Conservation (phyloP, 2,888 invertebrate genomes). For the Sminthurides aquaticus region DNA sequence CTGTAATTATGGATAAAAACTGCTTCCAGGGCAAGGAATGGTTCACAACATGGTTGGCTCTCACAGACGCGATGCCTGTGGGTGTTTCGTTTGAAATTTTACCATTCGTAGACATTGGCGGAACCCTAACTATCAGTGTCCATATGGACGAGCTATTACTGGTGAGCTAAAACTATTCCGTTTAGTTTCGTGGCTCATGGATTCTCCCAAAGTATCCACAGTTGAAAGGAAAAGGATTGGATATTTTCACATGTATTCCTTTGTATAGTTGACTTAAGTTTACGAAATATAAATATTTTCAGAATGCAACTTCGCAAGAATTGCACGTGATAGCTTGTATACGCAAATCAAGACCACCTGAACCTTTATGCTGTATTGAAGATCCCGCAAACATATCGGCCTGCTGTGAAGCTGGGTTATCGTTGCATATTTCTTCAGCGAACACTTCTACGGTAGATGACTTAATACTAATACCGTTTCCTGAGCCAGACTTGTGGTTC, state of each 20-base stretch:
- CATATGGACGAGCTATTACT: constrained; percentile 47
- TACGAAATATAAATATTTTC: constrained; percentile 25
- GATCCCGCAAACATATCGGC: constrained; percentile 30
- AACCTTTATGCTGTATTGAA: constrained; percentile 30
- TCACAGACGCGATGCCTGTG: constrained; percentile 47
- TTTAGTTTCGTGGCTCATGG: not conserved
- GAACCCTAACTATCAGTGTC: constrained; percentile 49
- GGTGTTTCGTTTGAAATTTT: constrained; percentile 48
- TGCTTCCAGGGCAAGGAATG: constrained; percentile 48
- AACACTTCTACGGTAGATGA: constrained; percentile 36
- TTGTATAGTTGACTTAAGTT: too few species aligned
- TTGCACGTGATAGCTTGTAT: constrained; percentile 46
- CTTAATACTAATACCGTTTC: constrained; percentile 49
- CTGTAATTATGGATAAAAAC: too few species aligned
- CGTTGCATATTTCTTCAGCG: constrained; percentile 40
- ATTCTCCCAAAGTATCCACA: not conserved
- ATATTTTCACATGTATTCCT: too few species aligned
- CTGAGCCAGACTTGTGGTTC: constrained; percentile 50
- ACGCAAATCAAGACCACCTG: constrained; percentile 41
- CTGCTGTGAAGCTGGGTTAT: constrained; percentile 38
- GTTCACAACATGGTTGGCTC: constrained; percentile 49
- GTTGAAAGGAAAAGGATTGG: too few species aligned
- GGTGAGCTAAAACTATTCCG: constrained; percentile 43
- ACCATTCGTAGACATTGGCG: constrained; percentile 51
- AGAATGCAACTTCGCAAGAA: constrained; percentile 44